These are phyloP conservation scores for cattle (Bos taurus) DNA, from an alignment of 2,113 vertebrate species.

Conservation along the genomic window DNA sequence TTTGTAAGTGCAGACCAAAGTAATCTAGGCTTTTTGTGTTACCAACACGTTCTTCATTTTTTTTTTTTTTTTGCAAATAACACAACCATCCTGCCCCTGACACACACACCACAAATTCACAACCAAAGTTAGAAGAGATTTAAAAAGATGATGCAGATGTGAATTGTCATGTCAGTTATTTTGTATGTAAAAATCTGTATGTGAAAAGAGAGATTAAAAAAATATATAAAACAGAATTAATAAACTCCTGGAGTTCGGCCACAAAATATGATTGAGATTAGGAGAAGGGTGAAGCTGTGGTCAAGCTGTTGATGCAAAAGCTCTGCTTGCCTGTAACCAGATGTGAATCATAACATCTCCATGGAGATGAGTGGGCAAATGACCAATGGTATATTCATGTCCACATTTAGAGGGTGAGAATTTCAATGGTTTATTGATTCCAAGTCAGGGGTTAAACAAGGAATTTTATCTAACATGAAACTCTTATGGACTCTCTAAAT, in stretches of 20 bases:
- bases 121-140: conserved; percentile 6
- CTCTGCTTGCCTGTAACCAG: conserved; percentile 45
- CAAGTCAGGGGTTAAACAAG: conserved; percentile 20
- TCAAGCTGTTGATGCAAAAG: conserved; percentile 19
- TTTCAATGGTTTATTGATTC: conserved; percentile 32
- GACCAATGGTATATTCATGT: conserved; percentile 33
- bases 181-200: neutral
- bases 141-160: neutral
- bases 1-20: conserved; percentile 39
- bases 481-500: neutral
- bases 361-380: conserved; percentile 11
- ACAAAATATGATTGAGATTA: conserved; percentile 52
- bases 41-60: neutral
- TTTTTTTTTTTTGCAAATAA: neutral
- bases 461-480: conserved; percentile 28
- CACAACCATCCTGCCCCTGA: neutral
- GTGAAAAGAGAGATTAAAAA: conserved; percentile 5
- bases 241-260: conserved; percentile 21
- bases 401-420: neutral
- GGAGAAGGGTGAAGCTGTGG: conserved; percentile 38
- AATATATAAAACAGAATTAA: conserved; percentile 45
- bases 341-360: conserved; percentile 56
- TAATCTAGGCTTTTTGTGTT: neutral
- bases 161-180: neutral
- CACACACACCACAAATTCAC: neutral